Base-by-base conservation (phyloP, 35 echinoderm and acorn worm genomes). In the Amphiura filiformis region DNA sequence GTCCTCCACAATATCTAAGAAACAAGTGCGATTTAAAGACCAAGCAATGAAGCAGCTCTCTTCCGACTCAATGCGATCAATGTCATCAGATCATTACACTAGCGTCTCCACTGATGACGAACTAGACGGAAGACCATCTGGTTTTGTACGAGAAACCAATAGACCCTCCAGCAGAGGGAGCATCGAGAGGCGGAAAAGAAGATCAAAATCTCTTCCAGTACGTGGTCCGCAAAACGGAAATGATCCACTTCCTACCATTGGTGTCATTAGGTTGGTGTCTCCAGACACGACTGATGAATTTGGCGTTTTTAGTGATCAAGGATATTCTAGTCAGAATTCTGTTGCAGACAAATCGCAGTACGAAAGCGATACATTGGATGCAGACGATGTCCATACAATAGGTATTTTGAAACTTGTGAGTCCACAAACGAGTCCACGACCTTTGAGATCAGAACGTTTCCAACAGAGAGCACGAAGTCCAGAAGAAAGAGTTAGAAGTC, bases 341-440 rank as follows among this genome's bases (percentile, higher is more conserved):
- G 28, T 35, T 61, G 56, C 52, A 36, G 22, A 37, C 14, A 12
- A 28, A 47, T 47, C 81, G 31, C 14, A 18, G n/a, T 5, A 34
- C 65, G 49, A 61, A 31, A 32, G 26, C 4, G 35, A 85, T 85
- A 30, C 28, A 3, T 13, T 65, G 23, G 56, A 85, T 13, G 65
- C 37, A 11, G 83, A 65, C 36, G 56, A 85, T 18, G 39, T 85
- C 13, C 52, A 56, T 36, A 85, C 83, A 34, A 85, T 85, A 0
- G 83, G 83, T 61, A 40, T 85, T 70, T 32, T 85, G 11, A 85
- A 40, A 61, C 44, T 85, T 34, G 83, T 85, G 52, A 56, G 83
- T 32, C 57, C 83, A 70, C 61, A 11, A 1, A 15, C 47, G 35
- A 65, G 64, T n/a, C 83, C 44, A 17, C 31, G 64, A 65, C 56